phyloP scores from a whole-genome alignment of 2,888 invertebrate species.

The Troides aeacus region DNA sequence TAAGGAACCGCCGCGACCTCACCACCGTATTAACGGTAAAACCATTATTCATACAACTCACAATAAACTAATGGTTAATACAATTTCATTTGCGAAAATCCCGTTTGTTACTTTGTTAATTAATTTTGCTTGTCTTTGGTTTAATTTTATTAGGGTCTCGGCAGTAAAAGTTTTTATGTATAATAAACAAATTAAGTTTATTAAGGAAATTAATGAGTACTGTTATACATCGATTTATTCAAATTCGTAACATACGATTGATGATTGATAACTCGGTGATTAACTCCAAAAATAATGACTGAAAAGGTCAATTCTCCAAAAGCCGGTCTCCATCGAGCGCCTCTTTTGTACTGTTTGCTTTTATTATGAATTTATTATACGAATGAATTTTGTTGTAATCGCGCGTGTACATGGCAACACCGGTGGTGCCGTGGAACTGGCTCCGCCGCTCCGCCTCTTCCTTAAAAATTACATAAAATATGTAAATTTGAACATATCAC shows the following conservation, averaged over 20 bases:
- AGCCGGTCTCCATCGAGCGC: no score
- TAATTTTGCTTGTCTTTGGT: neutral
- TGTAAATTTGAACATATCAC: slow-evolving; percentile 17
- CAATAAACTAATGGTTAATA: slow-evolving; percentile 6
- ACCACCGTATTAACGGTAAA: slow-evolving; percentile 21
- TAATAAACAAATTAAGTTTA: neutral
- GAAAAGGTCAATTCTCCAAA: no score
- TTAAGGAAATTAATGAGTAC: neutral
- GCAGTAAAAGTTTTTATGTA: neutral
- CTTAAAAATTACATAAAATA: slow-evolving; percentile 30
- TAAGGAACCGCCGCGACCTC: slow-evolving; percentile 24
- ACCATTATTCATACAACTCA: slow-evolving; percentile 6
- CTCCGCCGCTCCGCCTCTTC: slow-evolving; percentile 33
- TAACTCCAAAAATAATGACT: no score
- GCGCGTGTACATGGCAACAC: slow-evolving; percentile 7
- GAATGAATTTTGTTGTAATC: neutral
- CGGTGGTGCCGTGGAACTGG: slow-evolving; percentile 29
- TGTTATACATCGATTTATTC: neutral
- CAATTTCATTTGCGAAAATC: neutral
- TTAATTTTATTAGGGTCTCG: neutral
- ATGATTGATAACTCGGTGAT: no score
- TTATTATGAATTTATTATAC: neutral
- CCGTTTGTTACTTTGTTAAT: neutral
- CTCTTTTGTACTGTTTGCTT: neutral
- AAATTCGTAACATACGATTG: neutral